A percentile compares a stretch with the other conserved stretches of the same genome.
Conservation (phyloP, 2,888 invertebrate genomes). For the Cataglyphis cursor region DNA sequence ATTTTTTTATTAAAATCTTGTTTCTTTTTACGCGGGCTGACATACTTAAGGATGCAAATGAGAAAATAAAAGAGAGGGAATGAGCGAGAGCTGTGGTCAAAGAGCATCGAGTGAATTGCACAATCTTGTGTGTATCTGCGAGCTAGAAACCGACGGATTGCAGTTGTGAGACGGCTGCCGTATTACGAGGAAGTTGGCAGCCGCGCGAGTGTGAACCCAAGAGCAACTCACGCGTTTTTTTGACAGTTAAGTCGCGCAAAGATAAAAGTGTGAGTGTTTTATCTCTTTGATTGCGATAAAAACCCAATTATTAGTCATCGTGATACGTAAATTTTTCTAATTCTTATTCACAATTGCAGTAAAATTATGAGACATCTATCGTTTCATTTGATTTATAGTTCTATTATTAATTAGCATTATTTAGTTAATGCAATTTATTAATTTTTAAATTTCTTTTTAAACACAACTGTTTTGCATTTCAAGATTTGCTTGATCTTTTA, state of each 20-base stretch:
- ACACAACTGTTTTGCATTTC: background rate
- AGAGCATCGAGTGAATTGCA: conserved; percentile 79
- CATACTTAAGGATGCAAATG: conserved; percentile 70
- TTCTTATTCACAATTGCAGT: background rate
- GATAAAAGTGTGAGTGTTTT: conserved; percentile 31
- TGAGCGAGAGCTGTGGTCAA: conserved; percentile 74
- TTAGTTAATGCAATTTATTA: background rate
- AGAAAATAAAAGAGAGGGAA: conserved; percentile 50
- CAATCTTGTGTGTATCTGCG: conserved; percentile 74
- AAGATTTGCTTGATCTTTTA: background rate
- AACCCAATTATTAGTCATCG: background rate
- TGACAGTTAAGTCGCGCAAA: background rate
- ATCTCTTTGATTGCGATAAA: background rate
- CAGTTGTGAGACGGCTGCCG: conserved; percentile 80
- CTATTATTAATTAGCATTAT: background rate
- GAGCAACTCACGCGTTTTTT: background rate
- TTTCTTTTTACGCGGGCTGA: conserved; percentile 22
- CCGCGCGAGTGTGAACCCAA: background rate
- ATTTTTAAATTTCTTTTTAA: background rate
- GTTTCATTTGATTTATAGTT: background rate
- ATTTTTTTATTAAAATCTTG: conserved; percentile 6
- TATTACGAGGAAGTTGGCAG: conserved; percentile 68
- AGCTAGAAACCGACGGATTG: conserved; percentile 76
- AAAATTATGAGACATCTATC: background rate
- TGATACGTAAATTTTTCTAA: background rate